These are phyloP conservation scores for Abrostola triplasia DNA, from an alignment of 2,888 invertebrate genomes.

Conservation along the genomic window DNA sequence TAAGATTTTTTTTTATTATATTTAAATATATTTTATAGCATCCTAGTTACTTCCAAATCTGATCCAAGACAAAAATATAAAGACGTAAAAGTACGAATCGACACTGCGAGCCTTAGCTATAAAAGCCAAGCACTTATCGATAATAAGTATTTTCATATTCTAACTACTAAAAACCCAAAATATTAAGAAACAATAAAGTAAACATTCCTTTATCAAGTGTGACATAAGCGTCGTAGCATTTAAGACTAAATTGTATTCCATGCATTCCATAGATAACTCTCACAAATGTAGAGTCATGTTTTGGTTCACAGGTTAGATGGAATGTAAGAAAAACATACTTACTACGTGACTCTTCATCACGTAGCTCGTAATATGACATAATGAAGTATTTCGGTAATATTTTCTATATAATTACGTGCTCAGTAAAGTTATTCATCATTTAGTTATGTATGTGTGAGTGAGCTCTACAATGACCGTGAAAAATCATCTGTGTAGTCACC, in stretches of 20 bases:
- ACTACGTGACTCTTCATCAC: conserved; percentile 35
- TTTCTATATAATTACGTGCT: conserved; percentile 27
- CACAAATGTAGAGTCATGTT: conserved; percentile 20
- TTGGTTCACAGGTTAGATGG: conserved; percentile 14
- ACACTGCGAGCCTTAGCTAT: not conserved
- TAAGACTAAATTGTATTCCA: conserved; percentile 3
- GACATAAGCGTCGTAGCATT: not conserved
- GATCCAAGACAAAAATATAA: too few relatives aligned
- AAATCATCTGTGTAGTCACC: conserved; percentile 42
- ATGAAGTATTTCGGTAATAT: conserved; percentile 45
- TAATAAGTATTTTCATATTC: conserved; percentile 2
- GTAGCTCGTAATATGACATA: conserved; percentile 39
- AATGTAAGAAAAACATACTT: conserved; percentile 17
- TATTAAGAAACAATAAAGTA: not conserved
- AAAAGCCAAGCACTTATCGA: not conserved
- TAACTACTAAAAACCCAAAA: not conserved
- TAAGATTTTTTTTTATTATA: too few relatives aligned
- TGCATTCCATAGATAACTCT: not conserved
- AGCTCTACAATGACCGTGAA: conserved; percentile 46
- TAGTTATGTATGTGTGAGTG: conserved; percentile 19
- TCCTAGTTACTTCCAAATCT: too few relatives aligned
- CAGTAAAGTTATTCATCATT: conserved; percentile 28
- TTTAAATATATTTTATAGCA: too few relatives aligned
- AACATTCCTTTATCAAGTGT: not conserved
- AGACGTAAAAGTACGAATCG: too few relatives aligned